Base-by-base conservation (phyloP, 1,140 invertebrate genomes). In the Cydia strobilella region DNA sequence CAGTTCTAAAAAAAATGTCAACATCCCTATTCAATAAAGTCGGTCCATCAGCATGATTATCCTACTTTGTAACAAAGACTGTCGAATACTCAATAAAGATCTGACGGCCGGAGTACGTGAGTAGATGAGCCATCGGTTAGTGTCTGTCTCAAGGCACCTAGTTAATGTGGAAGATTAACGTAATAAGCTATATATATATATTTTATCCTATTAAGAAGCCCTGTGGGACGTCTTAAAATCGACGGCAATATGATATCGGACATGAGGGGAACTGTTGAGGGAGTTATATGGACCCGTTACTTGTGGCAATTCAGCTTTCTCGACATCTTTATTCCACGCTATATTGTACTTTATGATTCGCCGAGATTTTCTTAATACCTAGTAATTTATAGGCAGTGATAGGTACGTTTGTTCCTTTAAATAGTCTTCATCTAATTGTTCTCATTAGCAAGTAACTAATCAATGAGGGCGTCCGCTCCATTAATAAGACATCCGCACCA, bases 161-260 rank as follows among this genome's bases (percentile, higher is more conserved):
- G 35, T 69, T 69, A 66, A 66, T 69, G 65, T 35, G 31, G 9
- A 2, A 69, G 65, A 69, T 69, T 69, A 69, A 69, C 65, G 23
- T 69, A 69, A 69, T 69, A 69, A 31, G 35, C 65, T 69, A 18
- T 69, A 69, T 42, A 69, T 69, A 18, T 69, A 69, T 42, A 69
- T 69, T 69, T 69, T 69, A 69, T 39, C 65, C 65, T 27, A 18
- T 7, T 42, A 69, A 31, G 35, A 39, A 69, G 18, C 65, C 27
- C 25, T 42, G 65, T 18, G 65, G 65, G 65, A 69, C 65, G n/a
- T 18, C 65, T 25, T 18, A 69, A 20, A 69, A 31, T 39, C 35
- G 65, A 69, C 65, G 65, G 20, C 31, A 35, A 18, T 69, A 69
- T 69, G 65, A 69, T 69, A 69, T 69, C 9, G 9, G 35, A 69